phyloP scores from a whole-genome alignment of 1,140 invertebrate species.

The Zophobas atratus region DNA sequence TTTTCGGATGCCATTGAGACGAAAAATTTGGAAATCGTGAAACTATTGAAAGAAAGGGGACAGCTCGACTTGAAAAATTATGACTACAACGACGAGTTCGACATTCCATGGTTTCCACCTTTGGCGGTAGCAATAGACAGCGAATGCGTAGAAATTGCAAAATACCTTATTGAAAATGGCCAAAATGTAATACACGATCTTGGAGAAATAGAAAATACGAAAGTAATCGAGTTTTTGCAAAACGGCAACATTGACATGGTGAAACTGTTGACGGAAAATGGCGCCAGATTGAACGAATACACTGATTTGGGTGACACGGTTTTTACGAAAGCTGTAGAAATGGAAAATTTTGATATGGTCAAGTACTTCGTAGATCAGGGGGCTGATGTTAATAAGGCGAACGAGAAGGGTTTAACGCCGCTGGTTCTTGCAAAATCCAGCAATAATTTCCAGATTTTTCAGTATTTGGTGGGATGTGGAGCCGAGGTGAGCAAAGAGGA shows the following conservation, averaged over 20 bases:
- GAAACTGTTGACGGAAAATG: background rate
- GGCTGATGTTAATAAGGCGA: constrained; percentile 27
- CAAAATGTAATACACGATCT: background rate
- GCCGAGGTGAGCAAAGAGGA: background rate
- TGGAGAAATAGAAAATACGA: too few relatives aligned
- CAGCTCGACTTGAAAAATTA: too few relatives aligned
- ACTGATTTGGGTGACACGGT: background rate
- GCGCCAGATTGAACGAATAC: background rate
- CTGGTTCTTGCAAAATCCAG: background rate
- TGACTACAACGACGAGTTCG: too few relatives aligned
- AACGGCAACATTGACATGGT: background rate
- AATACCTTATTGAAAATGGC: background rate
- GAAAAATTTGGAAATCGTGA: background rate
- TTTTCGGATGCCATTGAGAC: background rate
- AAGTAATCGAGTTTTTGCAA: background rate
- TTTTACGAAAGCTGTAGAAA: background rate
- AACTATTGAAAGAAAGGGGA: background rate
- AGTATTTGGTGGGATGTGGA: background rate
- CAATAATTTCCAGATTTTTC: background rate
- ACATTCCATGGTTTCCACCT: too few relatives aligned
- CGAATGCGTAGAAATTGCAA: background rate
- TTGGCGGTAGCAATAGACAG: too few relatives aligned
- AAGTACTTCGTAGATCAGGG: constrained; percentile 8
- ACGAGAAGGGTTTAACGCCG: background rate
- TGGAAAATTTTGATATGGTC: background rate